These are phyloP conservation scores for Ennomos quercinarius DNA, from an alignment of 2,888 invertebrate species.

Conservation along the genomic window DNA sequence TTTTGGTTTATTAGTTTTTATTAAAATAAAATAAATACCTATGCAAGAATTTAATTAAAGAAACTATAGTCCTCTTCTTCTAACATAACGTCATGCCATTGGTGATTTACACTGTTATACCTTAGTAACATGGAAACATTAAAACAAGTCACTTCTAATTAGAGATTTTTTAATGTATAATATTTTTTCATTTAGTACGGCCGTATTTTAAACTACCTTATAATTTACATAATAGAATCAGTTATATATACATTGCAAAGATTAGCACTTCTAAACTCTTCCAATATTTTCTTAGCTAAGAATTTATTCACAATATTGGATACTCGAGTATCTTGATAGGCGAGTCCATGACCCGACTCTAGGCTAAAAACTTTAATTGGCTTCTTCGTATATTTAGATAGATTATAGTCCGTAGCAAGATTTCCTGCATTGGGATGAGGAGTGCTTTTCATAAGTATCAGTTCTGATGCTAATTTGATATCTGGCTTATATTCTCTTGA, in stretches of 20 bases:
- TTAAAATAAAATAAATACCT: too few species aligned
- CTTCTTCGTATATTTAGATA: conserved; percentile 54
- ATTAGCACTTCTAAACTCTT: conserved; percentile 30
- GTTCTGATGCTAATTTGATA: conserved; percentile 53
- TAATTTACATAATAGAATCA: too few species aligned
- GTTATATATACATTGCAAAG: conserved; percentile 15
- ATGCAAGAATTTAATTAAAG: too few species aligned
- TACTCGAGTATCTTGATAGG: conserved; percentile 51
- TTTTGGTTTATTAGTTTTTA: too few species aligned
- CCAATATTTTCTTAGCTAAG: conserved; percentile 45
- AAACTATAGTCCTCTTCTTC: too few species aligned
- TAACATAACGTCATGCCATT: too few species aligned
- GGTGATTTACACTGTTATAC: too few species aligned
- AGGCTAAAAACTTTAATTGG: conserved; percentile 53
- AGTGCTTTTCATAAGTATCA: conserved; percentile 57
- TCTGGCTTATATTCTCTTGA: conserved; percentile 52
- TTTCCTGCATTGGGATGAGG: conserved; percentile 40
- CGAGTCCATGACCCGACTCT: conserved; percentile 48
- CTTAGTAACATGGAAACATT: too few species aligned
- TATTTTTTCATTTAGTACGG: too few species aligned
- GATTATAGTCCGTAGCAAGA: conserved; percentile 54
- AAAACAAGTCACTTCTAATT: too few species aligned
- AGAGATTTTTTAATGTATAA: too few species aligned
- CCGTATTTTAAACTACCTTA: too few species aligned
- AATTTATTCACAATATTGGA: conserved; percentile 58